phyloP scores from a whole-genome alignment of 1,140 invertebrate species.

The Popillia japonica region DNA sequence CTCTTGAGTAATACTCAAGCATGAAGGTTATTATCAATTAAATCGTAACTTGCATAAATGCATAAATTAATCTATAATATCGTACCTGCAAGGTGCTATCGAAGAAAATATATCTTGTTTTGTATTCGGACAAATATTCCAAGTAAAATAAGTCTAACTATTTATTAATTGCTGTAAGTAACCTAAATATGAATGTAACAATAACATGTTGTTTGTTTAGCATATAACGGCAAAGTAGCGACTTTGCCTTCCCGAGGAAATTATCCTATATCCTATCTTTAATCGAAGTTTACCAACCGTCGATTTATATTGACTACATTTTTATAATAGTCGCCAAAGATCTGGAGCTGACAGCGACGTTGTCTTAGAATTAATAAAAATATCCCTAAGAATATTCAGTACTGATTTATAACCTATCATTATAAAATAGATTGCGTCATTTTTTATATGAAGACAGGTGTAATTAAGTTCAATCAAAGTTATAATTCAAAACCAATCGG shows the following conservation, averaged over 20 bases:
- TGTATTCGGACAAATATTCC: too few relatives aligned
- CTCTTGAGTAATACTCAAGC: too few relatives aligned
- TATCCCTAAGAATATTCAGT: background rate
- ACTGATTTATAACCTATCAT: slow-evolving; percentile 39
- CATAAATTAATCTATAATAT: too few relatives aligned
- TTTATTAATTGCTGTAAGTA: too few relatives aligned
- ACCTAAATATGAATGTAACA: too few relatives aligned
- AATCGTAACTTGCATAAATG: too few relatives aligned
- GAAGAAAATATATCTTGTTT: too few relatives aligned
- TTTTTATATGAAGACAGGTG: slow-evolving; percentile 36
- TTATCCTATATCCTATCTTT: background rate
- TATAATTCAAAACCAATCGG: slow-evolving; percentile 36
- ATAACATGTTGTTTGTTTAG: too few relatives aligned
- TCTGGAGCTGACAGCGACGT: background rate
- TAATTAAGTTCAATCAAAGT: slow-evolving; percentile 38
- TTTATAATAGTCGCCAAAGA: background rate
- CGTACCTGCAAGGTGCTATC: too few relatives aligned
- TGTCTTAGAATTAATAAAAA: slow-evolving; percentile 12
- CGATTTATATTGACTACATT: background rate
- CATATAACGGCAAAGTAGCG: too few relatives aligned
- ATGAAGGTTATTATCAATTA: too few relatives aligned
- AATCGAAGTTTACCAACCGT: slow-evolving; percentile 6
- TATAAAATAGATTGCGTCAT: slow-evolving; percentile 39
- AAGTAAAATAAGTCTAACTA: too few relatives aligned
- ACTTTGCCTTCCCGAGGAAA: background rate